Conservation (phyloP, 2,797 vertebrate species). For the Gambusia yucatana region DNA sequence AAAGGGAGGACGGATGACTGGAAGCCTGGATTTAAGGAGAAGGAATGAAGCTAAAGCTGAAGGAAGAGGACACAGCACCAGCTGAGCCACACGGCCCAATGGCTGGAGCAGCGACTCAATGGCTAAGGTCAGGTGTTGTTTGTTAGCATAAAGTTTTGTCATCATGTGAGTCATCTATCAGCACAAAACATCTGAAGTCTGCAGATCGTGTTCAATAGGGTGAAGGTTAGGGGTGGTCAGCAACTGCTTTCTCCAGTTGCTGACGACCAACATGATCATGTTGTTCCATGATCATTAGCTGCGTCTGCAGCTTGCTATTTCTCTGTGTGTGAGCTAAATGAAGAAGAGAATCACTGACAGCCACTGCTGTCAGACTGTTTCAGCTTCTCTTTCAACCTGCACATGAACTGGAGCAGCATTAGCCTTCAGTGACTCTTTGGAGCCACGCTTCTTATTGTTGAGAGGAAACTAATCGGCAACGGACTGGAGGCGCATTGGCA, state of each 20-base stretch:
- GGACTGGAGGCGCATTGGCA: fast-evolving
- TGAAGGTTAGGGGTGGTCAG: not conserved
- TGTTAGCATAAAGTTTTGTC: not conserved
- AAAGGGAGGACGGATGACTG: not conserved
- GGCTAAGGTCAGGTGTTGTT: not conserved
- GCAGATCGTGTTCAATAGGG: not conserved
- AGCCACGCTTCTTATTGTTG: no score
- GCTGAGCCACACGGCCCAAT: not conserved
- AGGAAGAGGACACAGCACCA: not conserved
- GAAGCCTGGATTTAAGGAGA: not conserved
- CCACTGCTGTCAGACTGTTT: not conserved
- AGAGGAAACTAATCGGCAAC: no score
- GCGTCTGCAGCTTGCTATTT: not conserved
- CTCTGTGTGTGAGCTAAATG: not conserved
- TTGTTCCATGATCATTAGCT: not conserved
- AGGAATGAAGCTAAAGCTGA: not conserved
- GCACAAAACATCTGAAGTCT: not conserved
- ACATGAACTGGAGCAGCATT: no score
- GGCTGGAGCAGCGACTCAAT: no score
- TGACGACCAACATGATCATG: not conserved
- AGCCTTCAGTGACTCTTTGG: no score
- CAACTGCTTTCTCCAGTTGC: not conserved
- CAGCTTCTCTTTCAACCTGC: no score
- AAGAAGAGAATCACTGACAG: no score
- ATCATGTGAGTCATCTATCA: not conserved